Base-by-base conservation (phyloP, 2,888 invertebrate genomes). In the Scaptomyza parva region DNA sequence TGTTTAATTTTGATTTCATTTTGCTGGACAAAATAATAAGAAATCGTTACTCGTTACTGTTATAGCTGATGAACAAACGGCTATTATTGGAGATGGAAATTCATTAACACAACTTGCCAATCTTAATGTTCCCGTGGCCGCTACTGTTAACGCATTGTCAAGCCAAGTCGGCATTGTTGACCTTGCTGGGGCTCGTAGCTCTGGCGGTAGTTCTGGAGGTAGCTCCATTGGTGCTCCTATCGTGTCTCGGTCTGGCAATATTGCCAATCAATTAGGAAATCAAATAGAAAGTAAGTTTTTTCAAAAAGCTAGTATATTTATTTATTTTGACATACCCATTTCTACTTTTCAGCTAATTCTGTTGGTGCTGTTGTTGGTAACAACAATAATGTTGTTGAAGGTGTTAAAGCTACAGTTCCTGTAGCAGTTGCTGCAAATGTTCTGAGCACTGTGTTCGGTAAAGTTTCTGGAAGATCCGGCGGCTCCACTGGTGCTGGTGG, bases 41-140 rank as follows among this genome's bases (percentile, higher is more conserved):
- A 2, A 20, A 8, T 45, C n/a, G 8, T 18, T 44, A 7, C 6
- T 8, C 0, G 12, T 14, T 37, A 9, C 11, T 9, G 6, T 30
- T 17, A 2, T 2, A 54, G 62, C 54, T 26, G 28, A 24, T 12
- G 3, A 33, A 33, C 2, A n/a, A n/a, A n/a, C n/a, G n/a, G n/a
- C n/a, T n/a, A 33, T 12, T 12, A 33, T 33, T 33, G 12, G n/a
- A n/a, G n/a, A 12, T 4, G 33, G 33, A 4, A 33, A 33, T n/a
- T 30, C 4, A 12, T 30, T 30, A 12, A 4, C 0, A 3, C 2
- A 12, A 12, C 30, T 30, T 12, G 30, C 12, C 30, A 12, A 3
- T 33, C n/a, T n/a, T 33, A 1, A 33, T n/a, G 33, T 33, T 33
- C 33, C 33, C 5, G n/a, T 12, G 1, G 33, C n/a, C 12, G 33